These are phyloP conservation scores for Caenorhabditis inopinata DNA, from an alignment of 1,140 invertebrate species.

Conservation along the genomic window DNA sequence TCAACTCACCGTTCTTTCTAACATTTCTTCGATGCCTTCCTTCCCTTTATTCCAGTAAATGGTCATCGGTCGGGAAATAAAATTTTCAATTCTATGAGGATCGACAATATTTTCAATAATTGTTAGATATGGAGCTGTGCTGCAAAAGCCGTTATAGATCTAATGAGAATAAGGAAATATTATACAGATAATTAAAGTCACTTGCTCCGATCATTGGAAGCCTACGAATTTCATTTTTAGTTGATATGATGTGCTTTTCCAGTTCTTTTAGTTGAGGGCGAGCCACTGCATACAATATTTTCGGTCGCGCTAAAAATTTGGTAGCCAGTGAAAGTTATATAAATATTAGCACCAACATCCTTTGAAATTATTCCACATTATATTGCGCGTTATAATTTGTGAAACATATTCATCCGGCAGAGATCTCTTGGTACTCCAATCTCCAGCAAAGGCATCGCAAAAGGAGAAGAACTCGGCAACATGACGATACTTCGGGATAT, in stretches of 20 bases:
- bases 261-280: no score
- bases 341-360: background rate
- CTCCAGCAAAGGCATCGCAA: background rate
- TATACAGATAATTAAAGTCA: background rate
- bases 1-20: background rate
- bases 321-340: no score
- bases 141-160: background rate
- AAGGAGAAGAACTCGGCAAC: background rate
- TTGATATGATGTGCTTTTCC: no score
- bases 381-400: background rate
- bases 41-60: background rate
- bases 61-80: background rate
- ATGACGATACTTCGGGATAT: background rate
- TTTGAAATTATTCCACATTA: conserved; percentile 8
- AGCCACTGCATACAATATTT: background rate
- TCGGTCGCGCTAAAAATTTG: background rate
- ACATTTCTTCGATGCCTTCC: background rate
- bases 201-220: no score
- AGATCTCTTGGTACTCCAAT: background rate
- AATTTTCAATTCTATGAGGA: background rate
- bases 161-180: background rate
- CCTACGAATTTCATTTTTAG: no score
- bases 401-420: background rate
- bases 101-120: background rate
- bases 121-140: background rate